phyloP scores from a whole-genome alignment of 2,797 vertebrate species.

The Sparidentex hasta region DNA sequence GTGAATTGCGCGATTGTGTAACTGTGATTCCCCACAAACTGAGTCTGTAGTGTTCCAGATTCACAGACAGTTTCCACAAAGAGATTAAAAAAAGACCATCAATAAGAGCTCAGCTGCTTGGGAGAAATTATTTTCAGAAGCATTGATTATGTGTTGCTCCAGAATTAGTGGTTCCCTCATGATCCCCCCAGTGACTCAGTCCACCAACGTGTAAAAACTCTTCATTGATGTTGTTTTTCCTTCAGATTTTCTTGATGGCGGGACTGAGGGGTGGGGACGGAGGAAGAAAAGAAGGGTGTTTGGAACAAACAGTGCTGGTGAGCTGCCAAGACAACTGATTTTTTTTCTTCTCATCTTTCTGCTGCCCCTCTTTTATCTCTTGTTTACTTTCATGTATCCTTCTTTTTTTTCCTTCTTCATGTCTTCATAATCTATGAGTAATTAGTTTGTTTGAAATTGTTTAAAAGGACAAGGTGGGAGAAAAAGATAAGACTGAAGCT shows the following conservation, averaged over 20 bases:
- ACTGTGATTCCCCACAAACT: background rate
- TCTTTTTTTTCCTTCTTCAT: background rate
- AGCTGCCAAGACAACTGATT: conserved; percentile 54
- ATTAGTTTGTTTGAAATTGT: conserved; percentile 33
- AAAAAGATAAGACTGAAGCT: conserved; percentile 25
- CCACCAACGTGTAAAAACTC: conserved; percentile 22
- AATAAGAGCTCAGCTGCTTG: background rate
- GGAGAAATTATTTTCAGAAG: conserved; percentile 31
- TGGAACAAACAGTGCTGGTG: conserved; percentile 63
- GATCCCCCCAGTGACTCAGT: conserved; percentile 32
- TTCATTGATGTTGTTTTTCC: conserved; percentile 45
- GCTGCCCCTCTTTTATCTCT: conserved; percentile 1
- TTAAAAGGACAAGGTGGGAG: conserved; percentile 26
- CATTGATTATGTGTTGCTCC: conserved; percentile 26
- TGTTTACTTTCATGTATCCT: conserved; percentile 16
- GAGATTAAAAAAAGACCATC: conserved; percentile 10
- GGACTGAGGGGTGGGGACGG: conserved; percentile 37
- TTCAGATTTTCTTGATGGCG: conserved; percentile 59
- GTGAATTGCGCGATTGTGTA: background rate
- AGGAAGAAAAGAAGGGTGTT: conserved; percentile 70
- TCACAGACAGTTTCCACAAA: background rate
- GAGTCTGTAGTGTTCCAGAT: background rate
- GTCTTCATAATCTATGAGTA: conserved; percentile 27
- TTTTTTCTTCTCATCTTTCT: conserved; percentile 33
- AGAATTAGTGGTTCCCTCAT: conserved; percentile 22